Base-by-base conservation (phyloP, 2,113 vertebrate species). In the Calyptomena viridis region DNA sequence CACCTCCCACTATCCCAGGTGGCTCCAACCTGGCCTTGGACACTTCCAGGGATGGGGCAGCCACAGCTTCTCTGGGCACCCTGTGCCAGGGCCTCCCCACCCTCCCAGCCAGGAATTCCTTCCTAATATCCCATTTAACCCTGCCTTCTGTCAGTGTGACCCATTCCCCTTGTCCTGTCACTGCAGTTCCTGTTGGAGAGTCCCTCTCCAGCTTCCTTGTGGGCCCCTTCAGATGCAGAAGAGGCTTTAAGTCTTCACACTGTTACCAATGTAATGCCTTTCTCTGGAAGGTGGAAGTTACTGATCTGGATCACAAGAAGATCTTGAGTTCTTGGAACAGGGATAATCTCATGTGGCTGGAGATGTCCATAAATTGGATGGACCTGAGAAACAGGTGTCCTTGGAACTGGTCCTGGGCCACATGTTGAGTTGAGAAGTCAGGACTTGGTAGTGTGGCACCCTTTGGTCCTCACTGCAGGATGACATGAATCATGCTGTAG, bases 121-220 rank as follows among this genome's bases (percentile, higher is more conserved):
- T 0, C 14, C 44, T 23, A 52, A 8, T 1, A 39, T 59, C 46
- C 8, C 12, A 33, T 1, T 2, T 42, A 25, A 42, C 21, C 33
- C 40, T 64, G 10, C 23, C 15, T 15, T 82, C 33, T 53, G 37
- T 5, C 53, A 52, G 0, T 24, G 14, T 3, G 6, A 53, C 4
- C 39, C 39, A 53, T 89, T 47, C 24, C 13, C 11, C 19, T 14
- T 14, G 8, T 59, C 28, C 53, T 67, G 39, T 4, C 28, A 3
- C 33, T 52, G 5, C 53, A 75, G 20, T 6, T 46, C 20, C 24
- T 53, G 69, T 53, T 4, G 28, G 60, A 60, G 9, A n/a, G n/a
- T 60, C 20, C 8, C 20, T 25, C 14, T 68, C 24, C 16, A 25
- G 14, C 28, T 35, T 68, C 30, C 40, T 7, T 40, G 16, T 21